Percentiles rank a stretch among this genome's conserved stretches.
Conservation (phyloP, 2,797 vertebrate genomes). For the Etheostoma perlongum region DNA sequence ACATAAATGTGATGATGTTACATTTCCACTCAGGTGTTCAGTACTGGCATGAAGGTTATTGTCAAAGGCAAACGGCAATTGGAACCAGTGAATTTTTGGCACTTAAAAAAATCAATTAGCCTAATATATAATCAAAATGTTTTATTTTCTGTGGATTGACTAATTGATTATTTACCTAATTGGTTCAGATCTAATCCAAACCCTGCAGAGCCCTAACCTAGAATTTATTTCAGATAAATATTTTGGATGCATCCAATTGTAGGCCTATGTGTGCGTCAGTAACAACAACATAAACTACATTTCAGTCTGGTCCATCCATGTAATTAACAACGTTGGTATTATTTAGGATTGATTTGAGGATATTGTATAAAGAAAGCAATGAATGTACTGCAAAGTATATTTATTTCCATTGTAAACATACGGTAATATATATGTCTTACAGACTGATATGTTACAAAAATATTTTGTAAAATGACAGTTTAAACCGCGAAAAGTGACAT, state of each 20-base stretch:
- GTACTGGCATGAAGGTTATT: background rate
- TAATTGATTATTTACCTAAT: background rate
- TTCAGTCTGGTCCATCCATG: background rate
- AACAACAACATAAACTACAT: too few species aligned
- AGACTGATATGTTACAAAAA: background rate
- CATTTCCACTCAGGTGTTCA: slow-evolving; percentile 3
- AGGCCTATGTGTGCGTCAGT: too few species aligned
- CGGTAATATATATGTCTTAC: background rate
- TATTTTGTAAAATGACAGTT: slow-evolving; percentile 60
- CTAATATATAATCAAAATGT: background rate
- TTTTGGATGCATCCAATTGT: background rate
- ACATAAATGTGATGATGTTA: slow-evolving; percentile 7
- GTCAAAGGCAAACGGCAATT: background rate
- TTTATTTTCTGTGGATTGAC: background rate
- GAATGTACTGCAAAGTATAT: background rate
- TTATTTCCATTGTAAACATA: too few species aligned
- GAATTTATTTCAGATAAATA: background rate
- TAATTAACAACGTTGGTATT: slow-evolving; percentile 22
- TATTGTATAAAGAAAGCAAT: background rate
- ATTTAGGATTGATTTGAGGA: background rate
- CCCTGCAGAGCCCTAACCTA: background rate
- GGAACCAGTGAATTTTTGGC: background rate
- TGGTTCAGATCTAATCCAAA: background rate
- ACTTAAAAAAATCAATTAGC: background rate
- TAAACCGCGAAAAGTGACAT: slow-evolving; percentile 79